Conservation (phyloP, 2,888 invertebrate genomes). For the Abrostola triplasia region DNA sequence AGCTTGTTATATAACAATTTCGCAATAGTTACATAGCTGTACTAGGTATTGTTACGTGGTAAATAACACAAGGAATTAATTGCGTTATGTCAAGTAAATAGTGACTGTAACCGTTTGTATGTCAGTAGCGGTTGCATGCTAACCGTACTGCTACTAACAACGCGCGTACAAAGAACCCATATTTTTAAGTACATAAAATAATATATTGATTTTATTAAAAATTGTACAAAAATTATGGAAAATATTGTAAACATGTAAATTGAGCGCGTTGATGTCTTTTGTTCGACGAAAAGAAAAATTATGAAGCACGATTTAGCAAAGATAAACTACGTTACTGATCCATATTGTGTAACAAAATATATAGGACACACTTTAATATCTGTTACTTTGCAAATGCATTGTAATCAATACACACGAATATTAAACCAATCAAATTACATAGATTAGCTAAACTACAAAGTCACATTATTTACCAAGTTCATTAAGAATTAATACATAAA, state of each 20-base stretch:
- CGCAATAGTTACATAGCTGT: slow-evolving; percentile 56
- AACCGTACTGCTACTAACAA: not conserved
- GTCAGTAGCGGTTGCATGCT: slow-evolving; percentile 4
- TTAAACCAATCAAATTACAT: not conserved
- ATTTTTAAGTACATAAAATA: not conserved
- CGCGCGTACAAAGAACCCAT: not conserved
- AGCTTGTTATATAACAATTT: slow-evolving; percentile 57
- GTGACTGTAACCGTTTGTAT: slow-evolving; percentile 5
- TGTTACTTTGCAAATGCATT: slow-evolving; percentile 7
- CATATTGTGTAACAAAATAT: slow-evolving; percentile 32
- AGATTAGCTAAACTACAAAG: not conserved
- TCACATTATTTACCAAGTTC: not conserved
- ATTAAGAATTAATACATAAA: not conserved
- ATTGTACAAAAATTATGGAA: not conserved
- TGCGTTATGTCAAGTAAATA: slow-evolving; percentile 29
- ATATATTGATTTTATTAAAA: not conserved
- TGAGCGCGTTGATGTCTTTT: slow-evolving; percentile 71
- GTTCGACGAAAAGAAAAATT: slow-evolving; percentile 34
- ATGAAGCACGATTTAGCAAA: slow-evolving; percentile 15
- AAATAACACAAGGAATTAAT: slow-evolving; percentile 24
- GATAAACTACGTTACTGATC: slow-evolving; percentile 19
- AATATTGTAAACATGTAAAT: not conserved
- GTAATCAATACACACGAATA: slow-evolving; percentile 2
- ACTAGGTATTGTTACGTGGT: slow-evolving; percentile 44
- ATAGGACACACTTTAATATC: slow-evolving; percentile 28